These are phyloP conservation scores for Gnatocerus cornutus DNA, from an alignment of 2,888 invertebrate genomes.

Conservation along the genomic window DNA sequence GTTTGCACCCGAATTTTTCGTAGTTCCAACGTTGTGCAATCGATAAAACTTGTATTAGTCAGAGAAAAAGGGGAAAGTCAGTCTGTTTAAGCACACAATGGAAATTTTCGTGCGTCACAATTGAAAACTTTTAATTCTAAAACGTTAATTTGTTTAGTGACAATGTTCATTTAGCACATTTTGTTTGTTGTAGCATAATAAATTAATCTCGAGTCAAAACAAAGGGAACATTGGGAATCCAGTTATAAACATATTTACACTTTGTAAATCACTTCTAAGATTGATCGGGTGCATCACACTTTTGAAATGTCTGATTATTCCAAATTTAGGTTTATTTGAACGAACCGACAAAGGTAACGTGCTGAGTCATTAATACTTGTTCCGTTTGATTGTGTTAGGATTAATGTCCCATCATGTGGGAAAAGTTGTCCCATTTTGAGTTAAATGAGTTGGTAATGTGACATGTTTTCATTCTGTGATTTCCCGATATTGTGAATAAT, in stretches of 20 bases:
- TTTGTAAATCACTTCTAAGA: not conserved
- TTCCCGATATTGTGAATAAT: no score
- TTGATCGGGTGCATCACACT: not conserved
- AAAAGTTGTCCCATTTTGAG: constrained; percentile 6
- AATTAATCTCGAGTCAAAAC: constrained; percentile 30
- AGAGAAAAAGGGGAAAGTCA: constrained; percentile 39
- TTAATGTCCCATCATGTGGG: constrained; percentile 25
- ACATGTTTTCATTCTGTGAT: no score
- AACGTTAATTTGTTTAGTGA: constrained; percentile 31
- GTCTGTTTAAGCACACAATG: constrained; percentile 21
- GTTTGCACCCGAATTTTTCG: no score
- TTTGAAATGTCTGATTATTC: no score
- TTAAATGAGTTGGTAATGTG: constrained; percentile 12
- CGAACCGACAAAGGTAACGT: constrained; percentile 15
- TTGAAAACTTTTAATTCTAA: constrained; percentile 30
- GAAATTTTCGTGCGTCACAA: constrained; percentile 40
- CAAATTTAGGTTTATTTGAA: no score
- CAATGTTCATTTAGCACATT: constrained; percentile 21
- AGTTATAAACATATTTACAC: constrained; percentile 18
- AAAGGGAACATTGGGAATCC: constrained; percentile 13
- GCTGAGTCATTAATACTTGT: constrained; percentile 28
- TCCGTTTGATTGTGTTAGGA: constrained; percentile 30
- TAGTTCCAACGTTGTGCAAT: constrained; percentile 26
- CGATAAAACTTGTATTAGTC: constrained; percentile 30
- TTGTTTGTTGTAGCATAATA: constrained; percentile 4